Conservation (phyloP, 2,888 invertebrate species). For the Pimpla rufipes region DNA sequence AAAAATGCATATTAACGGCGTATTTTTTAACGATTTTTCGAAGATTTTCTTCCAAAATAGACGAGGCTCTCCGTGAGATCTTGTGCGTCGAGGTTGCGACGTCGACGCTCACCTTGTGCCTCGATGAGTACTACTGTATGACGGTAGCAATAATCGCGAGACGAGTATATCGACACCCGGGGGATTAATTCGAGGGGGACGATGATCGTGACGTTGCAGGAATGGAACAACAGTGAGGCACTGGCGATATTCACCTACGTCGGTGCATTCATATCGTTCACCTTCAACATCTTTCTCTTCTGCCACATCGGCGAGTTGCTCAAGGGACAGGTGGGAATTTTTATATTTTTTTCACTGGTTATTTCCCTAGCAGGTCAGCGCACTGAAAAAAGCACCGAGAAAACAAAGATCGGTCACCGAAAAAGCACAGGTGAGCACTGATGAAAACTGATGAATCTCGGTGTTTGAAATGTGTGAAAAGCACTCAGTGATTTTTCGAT, state of each 20-base stretch:
- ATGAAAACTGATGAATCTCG: too few species aligned
- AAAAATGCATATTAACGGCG: too few species aligned
- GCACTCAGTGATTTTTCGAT: too few species aligned
- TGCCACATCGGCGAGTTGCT: constrained; percentile 72
- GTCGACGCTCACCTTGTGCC: not conserved
- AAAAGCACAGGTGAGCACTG: too few species aligned
- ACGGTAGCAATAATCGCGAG: not conserved
- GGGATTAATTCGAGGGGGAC: not conserved
- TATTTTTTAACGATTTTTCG: not conserved
- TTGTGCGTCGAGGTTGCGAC: not conserved
- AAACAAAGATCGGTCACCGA: too few species aligned
- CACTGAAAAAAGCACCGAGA: too few species aligned
- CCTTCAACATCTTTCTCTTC: constrained; percentile 72
- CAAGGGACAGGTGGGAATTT: constrained; percentile 61
- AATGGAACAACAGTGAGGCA: constrained; percentile 64
- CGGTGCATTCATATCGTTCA: constrained; percentile 58
- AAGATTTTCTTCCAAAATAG: constrained; percentile 16
- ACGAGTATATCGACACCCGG: not conserved
- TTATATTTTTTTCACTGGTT: not conserved
- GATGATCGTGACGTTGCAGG: constrained; percentile 48
- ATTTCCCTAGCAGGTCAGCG: too few species aligned
- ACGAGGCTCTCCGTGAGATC: constrained; percentile 9
- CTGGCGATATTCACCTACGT: constrained; percentile 61
- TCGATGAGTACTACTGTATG: constrained; percentile 14
- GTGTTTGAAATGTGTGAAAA: too few species aligned